These are phyloP conservation scores for Redunca redunca DNA, from an alignment of 2,113 vertebrate species.

Conservation along the genomic window DNA sequence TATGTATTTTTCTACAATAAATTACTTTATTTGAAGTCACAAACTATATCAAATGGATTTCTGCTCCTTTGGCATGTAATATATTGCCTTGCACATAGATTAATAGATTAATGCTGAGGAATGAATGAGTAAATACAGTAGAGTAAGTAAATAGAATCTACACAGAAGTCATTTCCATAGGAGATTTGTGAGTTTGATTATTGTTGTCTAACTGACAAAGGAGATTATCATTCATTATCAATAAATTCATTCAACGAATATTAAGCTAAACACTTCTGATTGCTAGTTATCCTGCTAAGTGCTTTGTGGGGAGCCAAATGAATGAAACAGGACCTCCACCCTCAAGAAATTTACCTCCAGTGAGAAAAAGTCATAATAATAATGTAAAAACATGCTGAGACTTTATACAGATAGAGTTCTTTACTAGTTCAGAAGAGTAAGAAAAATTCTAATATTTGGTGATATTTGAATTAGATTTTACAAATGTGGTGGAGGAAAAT, in stretches of 20 bases:
- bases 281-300: background rate
- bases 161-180: background rate
- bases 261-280: background rate
- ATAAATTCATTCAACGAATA: background rate
- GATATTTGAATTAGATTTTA: background rate
- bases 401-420: background rate
- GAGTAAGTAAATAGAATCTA: background rate
- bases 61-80: background rate
- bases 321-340: background rate
- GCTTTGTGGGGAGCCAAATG: background rate
- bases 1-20: conserved; percentile 23
- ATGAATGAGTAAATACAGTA: background rate
- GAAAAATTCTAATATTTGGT: background rate
- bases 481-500: background rate
- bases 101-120: background rate
- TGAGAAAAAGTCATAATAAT: background rate
- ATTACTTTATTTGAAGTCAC: conserved; percentile 32
- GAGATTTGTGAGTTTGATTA: background rate
- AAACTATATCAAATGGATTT: conserved; percentile 14
- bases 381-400: background rate
- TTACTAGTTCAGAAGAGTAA: background rate
- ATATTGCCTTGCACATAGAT: background rate
- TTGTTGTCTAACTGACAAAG: background rate
- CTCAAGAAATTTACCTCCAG: background rate
- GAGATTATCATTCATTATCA: background rate